These are phyloP conservation scores for Lacerta viridis DNA, from an alignment of 2,797 vertebrate species.

Conservation along the genomic window DNA sequence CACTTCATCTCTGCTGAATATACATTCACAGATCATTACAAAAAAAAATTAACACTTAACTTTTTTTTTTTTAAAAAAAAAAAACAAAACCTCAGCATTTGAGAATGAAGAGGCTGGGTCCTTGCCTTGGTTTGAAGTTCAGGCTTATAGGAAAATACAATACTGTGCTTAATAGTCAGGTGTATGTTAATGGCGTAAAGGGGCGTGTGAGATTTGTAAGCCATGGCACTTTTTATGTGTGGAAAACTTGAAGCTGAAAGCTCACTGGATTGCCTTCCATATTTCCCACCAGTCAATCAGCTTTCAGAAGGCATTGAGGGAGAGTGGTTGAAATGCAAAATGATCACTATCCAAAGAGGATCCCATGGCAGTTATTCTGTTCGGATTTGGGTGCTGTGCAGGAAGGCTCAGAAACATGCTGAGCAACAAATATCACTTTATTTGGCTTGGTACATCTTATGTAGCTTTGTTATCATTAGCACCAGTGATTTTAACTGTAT, in stretches of 20 bases:
- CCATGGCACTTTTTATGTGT: background rate
- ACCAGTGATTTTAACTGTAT: too few relatives aligned
- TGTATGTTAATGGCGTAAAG: background rate
- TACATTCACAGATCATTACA: background rate
- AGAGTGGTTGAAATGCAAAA: background rate
- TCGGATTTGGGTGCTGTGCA: too few relatives aligned
- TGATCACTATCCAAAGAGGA: background rate
- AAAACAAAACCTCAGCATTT: background rate
- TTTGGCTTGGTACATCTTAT: too few relatives aligned
- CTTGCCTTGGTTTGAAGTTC: background rate
- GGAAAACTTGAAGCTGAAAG: background rate
- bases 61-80: background rate
- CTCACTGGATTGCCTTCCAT: background rate
- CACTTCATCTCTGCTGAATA: slow-evolving; percentile 26
- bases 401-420: too few relatives aligned
- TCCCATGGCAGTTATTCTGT: background rate
- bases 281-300: background rate
- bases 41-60: background rate
- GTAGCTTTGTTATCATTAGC: too few relatives aligned
- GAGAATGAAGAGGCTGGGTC: background rate
- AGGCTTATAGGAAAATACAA: background rate
- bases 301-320: background rate
- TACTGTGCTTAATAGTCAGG: background rate
- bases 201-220: background rate
- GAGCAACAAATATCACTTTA: too few relatives aligned